A percentile compares a stretch with the other conserved stretches of the same genome.
Evolutionary conservation across 2,888 invertebrate species (phyloP).

Genomic region (Marasmarcha lunaedactyla): DNA sequence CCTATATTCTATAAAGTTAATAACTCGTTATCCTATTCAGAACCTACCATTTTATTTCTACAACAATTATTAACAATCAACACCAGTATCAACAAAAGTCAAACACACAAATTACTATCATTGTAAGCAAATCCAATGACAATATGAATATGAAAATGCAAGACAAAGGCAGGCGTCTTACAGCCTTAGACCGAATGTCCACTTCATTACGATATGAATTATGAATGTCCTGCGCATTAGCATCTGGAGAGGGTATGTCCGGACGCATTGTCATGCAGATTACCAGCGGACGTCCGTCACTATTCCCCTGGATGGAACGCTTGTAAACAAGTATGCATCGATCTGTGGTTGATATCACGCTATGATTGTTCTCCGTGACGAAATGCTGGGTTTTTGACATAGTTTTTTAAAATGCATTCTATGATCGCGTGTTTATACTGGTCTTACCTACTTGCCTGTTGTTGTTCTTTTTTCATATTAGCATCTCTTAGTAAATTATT

Average conservation of each 20-base stretch:
- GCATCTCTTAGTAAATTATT: too few species aligned
- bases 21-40: too few species aligned
- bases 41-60: too few species aligned
- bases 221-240: constrained; percentile 57
- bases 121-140: constrained; percentile 24
- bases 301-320: constrained; percentile 36
- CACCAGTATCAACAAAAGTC: too few species aligned
- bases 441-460: too few species aligned
- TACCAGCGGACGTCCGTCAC: constrained; percentile 49
- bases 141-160: constrained; percentile 21
- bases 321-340: constrained; percentile 40
- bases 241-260: constrained; percentile 49
- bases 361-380: too few species aligned
- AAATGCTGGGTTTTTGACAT: neutral
- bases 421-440: too few species aligned
- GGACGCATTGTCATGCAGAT: constrained; percentile 64
- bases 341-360: constrained; percentile 5
- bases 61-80: too few species aligned
- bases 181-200: constrained; percentile 27
- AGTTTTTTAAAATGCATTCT: too few species aligned
- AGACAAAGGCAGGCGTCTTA: constrained; percentile 38
- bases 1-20: too few species aligned
- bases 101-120: neutral
- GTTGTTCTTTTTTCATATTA: too few species aligned
- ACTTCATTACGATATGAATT: constrained; percentile 63